Base-by-base conservation (phyloP, 2,797 vertebrate species). In the Nothura maculosa region DNA sequence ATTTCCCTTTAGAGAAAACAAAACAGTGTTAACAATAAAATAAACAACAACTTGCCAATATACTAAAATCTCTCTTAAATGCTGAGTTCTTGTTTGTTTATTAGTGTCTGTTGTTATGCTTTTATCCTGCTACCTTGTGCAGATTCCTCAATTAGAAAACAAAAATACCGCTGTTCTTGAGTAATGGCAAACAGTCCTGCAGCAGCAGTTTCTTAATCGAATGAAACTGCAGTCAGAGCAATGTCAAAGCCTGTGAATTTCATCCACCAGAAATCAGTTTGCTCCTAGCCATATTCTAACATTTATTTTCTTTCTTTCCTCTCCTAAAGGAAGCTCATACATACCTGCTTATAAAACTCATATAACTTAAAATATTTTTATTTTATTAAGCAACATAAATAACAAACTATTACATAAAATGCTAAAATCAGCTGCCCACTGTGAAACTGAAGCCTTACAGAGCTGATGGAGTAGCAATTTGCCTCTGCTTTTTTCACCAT, bases 1-100 rank as follows among this genome's bases (percentile, higher is more conserved):
- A 97, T 99, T 99, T 91, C 99, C 99, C 99, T 99, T 94, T 36
- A 84, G 45, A 34, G 80, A 74, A 93, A 69, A 11, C 28, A 52
- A 79, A 85, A 1, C 52, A 86, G 22, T 6, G 27, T 61, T 84
- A 79, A 62, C 21, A 76, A 66, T 79, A n/a, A 89, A 85, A 69
- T 14, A 30, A 52, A 45, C 40, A 95, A 74, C 12, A 75, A 68
- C 55, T 81, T 25, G 75, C 10, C 50, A 43, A 15, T 70, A 58
- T 85, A 13, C 40, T 81, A 21, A 50, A 81, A 30, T 5, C 6
- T 61, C 32, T 68, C 30, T 77, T 32, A 55, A 32, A 52, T 34
- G 58, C n/a, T 62, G 38, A 64, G 54, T 40, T 67, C 30, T 2
- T 5, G 55, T 15, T 36, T 89, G 30, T 77, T 93, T 75, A 78